Conservation (phyloP, 1,140 invertebrate species). For the Drosophila suzukii region DNA sequence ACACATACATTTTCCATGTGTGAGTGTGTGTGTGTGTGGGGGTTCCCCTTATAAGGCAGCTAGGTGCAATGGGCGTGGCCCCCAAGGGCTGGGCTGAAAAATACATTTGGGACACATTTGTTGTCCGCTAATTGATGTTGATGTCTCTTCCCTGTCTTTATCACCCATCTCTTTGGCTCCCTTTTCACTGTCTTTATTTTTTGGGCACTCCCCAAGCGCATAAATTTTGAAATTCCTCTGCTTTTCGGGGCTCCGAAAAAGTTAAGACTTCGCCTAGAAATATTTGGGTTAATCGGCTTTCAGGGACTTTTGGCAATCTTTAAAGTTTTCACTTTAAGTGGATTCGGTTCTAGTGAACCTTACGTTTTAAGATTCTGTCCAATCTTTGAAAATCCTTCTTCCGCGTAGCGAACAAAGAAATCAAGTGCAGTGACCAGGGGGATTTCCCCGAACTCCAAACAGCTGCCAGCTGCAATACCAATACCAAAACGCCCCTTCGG, state of each 20-base stretch:
- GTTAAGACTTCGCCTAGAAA: too few species aligned
- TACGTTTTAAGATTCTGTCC: not conserved
- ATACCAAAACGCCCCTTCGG: not conserved
- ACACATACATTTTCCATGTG: slow-evolving; percentile 39
- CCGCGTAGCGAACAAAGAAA: not conserved
- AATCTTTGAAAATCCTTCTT: slow-evolving; percentile 2
- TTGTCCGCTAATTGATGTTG: slow-evolving; percentile 72
- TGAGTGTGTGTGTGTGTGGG: slow-evolving; percentile 18
- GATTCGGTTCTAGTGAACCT: too few species aligned
- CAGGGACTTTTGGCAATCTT: too few species aligned
- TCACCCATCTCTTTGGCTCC: not conserved
- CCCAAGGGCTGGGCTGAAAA: slow-evolving; percentile 13
- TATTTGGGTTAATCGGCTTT: too few species aligned
- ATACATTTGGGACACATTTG: slow-evolving; percentile 73
- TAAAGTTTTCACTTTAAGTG: too few species aligned
- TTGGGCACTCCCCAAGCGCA: slow-evolving; percentile 58
- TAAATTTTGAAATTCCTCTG: slow-evolving; percentile 23
- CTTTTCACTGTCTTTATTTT: slow-evolving; percentile 19
- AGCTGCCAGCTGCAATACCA: slow-evolving; percentile 15
- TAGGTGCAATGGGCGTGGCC: slow-evolving; percentile 48
- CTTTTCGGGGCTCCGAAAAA: not conserved
- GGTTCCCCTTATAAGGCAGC: not conserved
- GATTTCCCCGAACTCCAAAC: slow-evolving; percentile 36
- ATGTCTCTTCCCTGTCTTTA: slow-evolving; percentile 36
- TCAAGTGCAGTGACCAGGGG: slow-evolving; percentile 1